Conservation (phyloP, 2,113 vertebrate genomes). For the Cyprinodon variegatus region DNA sequence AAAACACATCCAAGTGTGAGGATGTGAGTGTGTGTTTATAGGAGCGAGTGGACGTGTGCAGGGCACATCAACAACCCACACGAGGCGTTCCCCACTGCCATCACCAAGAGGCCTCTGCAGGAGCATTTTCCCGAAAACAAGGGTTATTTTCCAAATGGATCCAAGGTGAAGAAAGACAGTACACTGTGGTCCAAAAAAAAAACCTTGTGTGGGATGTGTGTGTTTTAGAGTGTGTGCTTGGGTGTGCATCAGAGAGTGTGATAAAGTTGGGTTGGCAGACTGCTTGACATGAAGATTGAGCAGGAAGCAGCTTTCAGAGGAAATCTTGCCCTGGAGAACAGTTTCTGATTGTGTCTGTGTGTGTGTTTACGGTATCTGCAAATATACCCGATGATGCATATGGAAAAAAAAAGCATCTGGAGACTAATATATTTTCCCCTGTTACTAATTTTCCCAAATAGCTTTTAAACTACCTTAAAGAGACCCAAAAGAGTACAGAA, state of each 20-base stretch:
- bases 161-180: constrained; percentile 71
- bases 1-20: constrained; percentile 30
- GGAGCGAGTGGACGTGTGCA: constrained; percentile 1
- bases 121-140: constrained; percentile 71
- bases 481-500: constrained; percentile 26
- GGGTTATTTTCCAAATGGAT: constrained; percentile 71
- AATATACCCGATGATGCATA: constrained; percentile 8
- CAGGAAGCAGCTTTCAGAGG: constrained; percentile 42
- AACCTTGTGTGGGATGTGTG: neutral
- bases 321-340: constrained; percentile 42
- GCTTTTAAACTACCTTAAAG: constrained; percentile 46
- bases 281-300: constrained; percentile 57
- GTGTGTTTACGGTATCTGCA: constrained; percentile 9
- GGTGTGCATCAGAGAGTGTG: constrained; percentile 4
- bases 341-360: constrained; percentile 13
- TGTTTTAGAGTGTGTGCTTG: neutral
- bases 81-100: constrained; percentile 66
- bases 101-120: constrained; percentile 70
- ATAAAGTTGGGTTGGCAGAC: constrained; percentile 35
- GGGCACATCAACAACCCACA: constrained; percentile 56
- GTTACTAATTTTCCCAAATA: constrained; percentile 40
- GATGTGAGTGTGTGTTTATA: constrained; percentile 2
- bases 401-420: constrained; percentile 6
- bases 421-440: constrained; percentile 24
- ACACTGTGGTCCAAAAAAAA: constrained; percentile 39